Conservation (phyloP, 2,888 invertebrate genomes). For the Trichopria drosophilae region DNA sequence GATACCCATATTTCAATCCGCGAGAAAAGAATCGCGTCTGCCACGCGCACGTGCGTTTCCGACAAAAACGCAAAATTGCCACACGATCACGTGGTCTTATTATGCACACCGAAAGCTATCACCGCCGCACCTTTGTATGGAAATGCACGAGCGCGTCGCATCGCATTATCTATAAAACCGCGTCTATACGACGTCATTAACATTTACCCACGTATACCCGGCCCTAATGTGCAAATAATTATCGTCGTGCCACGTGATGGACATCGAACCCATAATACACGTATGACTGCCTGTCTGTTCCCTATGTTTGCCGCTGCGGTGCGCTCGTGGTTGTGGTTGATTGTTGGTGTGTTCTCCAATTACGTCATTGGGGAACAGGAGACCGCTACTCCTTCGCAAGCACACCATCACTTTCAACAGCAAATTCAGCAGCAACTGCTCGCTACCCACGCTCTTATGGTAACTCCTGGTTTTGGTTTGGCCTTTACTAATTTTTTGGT, state of each 20-base stretch:
- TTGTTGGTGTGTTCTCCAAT: conserved; percentile 60
- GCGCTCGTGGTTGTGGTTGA: conserved; percentile 58
- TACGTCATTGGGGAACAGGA: conserved; percentile 58
- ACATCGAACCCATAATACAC: conserved; percentile 55
- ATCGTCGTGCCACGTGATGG: conserved; percentile 48
- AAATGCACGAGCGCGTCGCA: no score
- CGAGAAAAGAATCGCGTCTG: no score
- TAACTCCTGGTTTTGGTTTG: conserved; percentile 60
- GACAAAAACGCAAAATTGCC: no score
- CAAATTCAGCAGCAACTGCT: conserved; percentile 60
- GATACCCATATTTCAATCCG: no score
- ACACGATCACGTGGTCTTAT: no score
- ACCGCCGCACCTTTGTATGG: no score
- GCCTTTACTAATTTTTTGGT: conserved; percentile 56
- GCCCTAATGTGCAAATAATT: conserved; percentile 36
- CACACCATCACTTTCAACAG: conserved; percentile 59
- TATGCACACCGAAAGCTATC: no score
- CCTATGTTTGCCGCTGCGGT: conserved; percentile 58
- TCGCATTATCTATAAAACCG: no score
- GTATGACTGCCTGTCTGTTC: conserved; percentile 59
- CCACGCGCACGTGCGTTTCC: no score
- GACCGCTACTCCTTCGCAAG: conserved; percentile 58
- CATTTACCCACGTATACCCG: conserved; percentile 29
- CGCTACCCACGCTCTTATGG: conserved; percentile 60
- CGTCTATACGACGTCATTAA: conserved; percentile 38